phyloP scores from a whole-genome alignment of 2,113 vertebrate genomes.

The Zosterops pallidus region DNA sequence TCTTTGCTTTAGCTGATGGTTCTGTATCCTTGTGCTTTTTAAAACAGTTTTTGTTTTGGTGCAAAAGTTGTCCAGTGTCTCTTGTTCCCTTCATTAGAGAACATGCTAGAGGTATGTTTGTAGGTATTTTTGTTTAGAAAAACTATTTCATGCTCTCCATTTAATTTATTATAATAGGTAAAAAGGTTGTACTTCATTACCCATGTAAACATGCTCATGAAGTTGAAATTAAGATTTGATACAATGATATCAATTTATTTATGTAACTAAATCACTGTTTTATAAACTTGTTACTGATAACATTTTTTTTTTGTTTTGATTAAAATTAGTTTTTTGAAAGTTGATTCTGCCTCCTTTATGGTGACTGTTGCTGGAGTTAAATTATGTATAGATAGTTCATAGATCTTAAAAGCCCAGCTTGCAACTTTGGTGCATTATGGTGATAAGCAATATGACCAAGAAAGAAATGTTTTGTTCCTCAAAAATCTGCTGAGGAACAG shows the following conservation, averaged over 20 bases:
- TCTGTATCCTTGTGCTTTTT: slow-evolving; percentile 94
- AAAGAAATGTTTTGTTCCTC: background rate
- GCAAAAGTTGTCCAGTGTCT: background rate
- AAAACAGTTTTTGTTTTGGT: too few species aligned
- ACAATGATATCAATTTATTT: slow-evolving; percentile 99
- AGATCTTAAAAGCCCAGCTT: background rate
- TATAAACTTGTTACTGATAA: slow-evolving; percentile 99
- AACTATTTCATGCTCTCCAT: slow-evolving; percentile 86
- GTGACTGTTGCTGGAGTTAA: too few species aligned
- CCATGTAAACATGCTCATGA: slow-evolving; percentile 97
- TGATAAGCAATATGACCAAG: background rate
- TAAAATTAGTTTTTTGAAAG: slow-evolving; percentile 98
- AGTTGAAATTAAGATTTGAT: slow-evolving; percentile 99
- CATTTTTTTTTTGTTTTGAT: slow-evolving; percentile 95
- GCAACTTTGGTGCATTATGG: background rate
- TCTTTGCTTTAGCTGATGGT: slow-evolving; percentile 98
- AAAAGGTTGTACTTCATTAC: slow-evolving; percentile 96
- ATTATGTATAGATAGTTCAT: background rate
- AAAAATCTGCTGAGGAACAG: background rate
- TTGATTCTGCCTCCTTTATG: slow-evolving; percentile 63
- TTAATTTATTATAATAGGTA: slow-evolving; percentile 97
- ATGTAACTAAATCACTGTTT: slow-evolving; percentile 99
- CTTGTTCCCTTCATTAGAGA: slow-evolving; percentile 84
- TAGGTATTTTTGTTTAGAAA: slow-evolving; percentile 93
- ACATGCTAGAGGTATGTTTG: slow-evolving; percentile 94